Base-by-base conservation (phyloP, 2,113 vertebrate genomes). In the Paratilapia polleni region DNA sequence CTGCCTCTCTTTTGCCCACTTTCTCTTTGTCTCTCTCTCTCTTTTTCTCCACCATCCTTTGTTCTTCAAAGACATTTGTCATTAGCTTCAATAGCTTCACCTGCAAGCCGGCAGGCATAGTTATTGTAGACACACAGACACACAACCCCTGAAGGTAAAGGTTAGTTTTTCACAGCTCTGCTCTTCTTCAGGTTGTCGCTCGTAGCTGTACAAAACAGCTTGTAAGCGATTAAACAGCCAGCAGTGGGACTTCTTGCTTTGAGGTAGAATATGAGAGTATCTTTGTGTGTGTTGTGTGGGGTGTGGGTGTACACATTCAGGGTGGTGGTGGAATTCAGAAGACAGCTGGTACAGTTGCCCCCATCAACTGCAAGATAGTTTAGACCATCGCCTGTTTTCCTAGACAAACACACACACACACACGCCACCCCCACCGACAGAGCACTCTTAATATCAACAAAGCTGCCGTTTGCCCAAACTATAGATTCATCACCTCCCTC, bases 61-160 rank as follows among this genome's bases (percentile, higher is more conserved):
- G 91, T 92, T 92, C 88, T 80, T 91, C 81, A 86, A 54, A 87
- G 80, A 87, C 81, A 89, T 93, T 93, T 81, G 64, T 91, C 86
- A 88, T 84, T 88, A 89, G 68, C 81, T 70, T 62, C 70, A 49
- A 49, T 13, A 34, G 80, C 56, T 52, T 91, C 73, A 90, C 89
- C 64, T 88, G 83, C 58, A 68, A 86, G 78, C 74, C 77, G 41
- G 56, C 63, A 73, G 56, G 24, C 26, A 66, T 41, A 20, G 59
- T 81, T 63, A 62, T 47, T 57, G 60, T 22, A 24, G 36, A 38
- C 54, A 58, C 58, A 41, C 28, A 56, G 11, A 49, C 41, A 49
- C 57, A 75, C 7, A 75, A 22, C 20, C 73, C 86, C 62, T 83
- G n/a, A 74, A 82, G 81, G 77, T 57, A 83, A 47, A 82, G 73